Conservation (phyloP, 2,888 invertebrate genomes). For the Chesias legatella region DNA sequence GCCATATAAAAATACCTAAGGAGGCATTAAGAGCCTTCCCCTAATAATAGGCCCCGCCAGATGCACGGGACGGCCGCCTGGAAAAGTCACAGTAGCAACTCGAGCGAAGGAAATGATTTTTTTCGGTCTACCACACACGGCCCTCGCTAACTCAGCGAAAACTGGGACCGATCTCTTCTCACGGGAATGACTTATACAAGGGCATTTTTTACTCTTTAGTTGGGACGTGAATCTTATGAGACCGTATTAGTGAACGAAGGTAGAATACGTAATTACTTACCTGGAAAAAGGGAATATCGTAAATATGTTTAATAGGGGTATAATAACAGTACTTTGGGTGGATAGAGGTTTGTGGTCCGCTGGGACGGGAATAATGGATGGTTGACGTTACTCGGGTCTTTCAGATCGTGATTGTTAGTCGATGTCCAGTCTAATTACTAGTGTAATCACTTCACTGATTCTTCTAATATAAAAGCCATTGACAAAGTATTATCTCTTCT, state of each 20-base stretch:
- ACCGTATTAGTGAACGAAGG: slow-evolving; percentile 33
- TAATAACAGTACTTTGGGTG: slow-evolving; percentile 1
- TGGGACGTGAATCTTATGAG: slow-evolving; percentile 31
- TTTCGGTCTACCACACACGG: slow-evolving; percentile 79
- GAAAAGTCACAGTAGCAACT: slow-evolving; percentile 76
- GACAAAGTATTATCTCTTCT: no score
- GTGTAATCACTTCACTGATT: no score
- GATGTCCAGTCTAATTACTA: no score
- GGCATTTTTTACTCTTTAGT: slow-evolving; percentile 46
- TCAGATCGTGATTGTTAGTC: no score
- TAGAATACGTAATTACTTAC: slow-evolving; percentile 26
- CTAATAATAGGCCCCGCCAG: slow-evolving; percentile 79
- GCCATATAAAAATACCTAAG: slow-evolving; percentile 78
- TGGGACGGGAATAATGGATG: slow-evolving; percentile 4
- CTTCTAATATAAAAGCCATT: no score
- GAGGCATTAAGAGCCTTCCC: slow-evolving; percentile 76
- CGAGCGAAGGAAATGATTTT: slow-evolving; percentile 78
- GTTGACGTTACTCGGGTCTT: no score
- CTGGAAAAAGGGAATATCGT: slow-evolving; percentile 25
- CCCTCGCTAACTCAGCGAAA: slow-evolving; percentile 74
- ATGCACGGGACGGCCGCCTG: slow-evolving; percentile 77
- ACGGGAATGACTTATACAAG: slow-evolving; percentile 52
- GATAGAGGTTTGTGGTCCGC: slow-evolving; percentile 1
- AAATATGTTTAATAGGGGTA: slow-evolving; percentile 18
- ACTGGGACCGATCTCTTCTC: slow-evolving; percentile 57